Conservation (phyloP, 2,888 invertebrate species). For the Lissocephala sabroskyi region DNA sequence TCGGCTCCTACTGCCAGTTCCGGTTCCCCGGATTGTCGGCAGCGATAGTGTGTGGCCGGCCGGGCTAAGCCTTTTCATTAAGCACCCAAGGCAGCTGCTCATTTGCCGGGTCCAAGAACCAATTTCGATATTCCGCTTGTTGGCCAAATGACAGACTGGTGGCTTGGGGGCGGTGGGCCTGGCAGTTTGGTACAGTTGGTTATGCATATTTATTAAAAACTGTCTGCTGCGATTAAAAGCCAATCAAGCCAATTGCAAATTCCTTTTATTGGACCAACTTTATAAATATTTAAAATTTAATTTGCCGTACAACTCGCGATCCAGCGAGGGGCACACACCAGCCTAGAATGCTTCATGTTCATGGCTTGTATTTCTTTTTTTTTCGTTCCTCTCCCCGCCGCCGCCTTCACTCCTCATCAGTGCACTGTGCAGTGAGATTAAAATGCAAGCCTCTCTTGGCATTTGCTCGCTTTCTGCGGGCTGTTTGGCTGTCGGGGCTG, state of each 20-base stretch:
- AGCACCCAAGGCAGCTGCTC: not conserved
- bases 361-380: constrained; percentile 17
- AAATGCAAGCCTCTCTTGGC: constrained; percentile 15
- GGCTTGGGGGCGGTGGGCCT: not conserved
- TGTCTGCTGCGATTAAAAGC: constrained; percentile 63
- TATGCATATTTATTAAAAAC: constrained; percentile 64
- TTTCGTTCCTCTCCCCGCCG: constrained; percentile 29
- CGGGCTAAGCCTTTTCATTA: constrained; percentile 1
- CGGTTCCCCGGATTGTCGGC: not conserved
- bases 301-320: constrained; percentile 48
- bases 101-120: not conserved
- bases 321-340: no score
- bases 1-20: not conserved
- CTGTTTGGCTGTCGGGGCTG: no score
- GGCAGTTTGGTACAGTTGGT: constrained; percentile 12
- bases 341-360: constrained; percentile 36
- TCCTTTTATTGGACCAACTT: constrained; percentile 57
- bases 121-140: not conserved
- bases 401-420: no score
- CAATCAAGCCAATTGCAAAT: constrained; percentile 60
- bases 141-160: not conserved
- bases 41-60: not conserved
- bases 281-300: constrained; percentile 66
- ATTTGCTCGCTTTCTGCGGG: constrained; percentile 1
- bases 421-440: constrained; percentile 35